phyloP scores from a whole-genome alignment of 2,113 vertebrate genomes.

The Syrmaticus mikado region DNA sequence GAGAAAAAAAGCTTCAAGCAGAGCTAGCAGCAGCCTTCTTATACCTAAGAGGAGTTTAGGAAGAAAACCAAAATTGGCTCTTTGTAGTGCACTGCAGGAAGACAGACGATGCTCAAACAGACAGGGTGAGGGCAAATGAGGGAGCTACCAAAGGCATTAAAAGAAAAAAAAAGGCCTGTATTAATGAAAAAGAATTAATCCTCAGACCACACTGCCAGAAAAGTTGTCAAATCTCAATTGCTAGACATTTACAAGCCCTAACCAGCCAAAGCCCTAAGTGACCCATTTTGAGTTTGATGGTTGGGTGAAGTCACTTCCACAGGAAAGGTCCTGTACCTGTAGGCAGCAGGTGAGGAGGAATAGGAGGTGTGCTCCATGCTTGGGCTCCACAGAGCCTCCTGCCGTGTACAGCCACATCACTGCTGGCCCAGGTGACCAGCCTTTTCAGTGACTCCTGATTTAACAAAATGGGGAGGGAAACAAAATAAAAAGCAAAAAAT shows the following conservation, averaged over 20 bases:
- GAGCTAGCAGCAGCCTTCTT: not conserved
- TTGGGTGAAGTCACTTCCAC: not conserved
- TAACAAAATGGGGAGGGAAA: not conserved
- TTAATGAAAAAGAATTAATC: not conserved
- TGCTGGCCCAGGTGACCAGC: not conserved
- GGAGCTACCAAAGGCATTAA: not conserved
- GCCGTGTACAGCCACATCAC: not conserved
- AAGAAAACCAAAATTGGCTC: not conserved
- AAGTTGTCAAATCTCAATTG: not conserved
- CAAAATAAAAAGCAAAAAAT: not conserved
- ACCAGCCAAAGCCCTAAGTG: not conserved
- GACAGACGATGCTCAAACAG: not conserved
- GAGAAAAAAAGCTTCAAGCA: not conserved
- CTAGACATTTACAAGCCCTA: not conserved
- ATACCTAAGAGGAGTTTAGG: not conserved
- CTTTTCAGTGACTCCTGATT: not conserved
- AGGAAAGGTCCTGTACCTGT: not conserved
- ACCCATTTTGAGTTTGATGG: not conserved
- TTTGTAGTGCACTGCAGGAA: not conserved
- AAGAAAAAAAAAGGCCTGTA: not conserved
- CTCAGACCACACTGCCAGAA: not conserved
- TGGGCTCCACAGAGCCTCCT: not conserved
- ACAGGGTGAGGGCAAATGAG: not conserved
- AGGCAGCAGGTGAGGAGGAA: not conserved
- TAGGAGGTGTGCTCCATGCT: not conserved